Percentiles rank a stretch among this genome's conserved stretches.
Conservation (phyloP, 2,113 vertebrate genomes). For the Macrotus californicus region DNA sequence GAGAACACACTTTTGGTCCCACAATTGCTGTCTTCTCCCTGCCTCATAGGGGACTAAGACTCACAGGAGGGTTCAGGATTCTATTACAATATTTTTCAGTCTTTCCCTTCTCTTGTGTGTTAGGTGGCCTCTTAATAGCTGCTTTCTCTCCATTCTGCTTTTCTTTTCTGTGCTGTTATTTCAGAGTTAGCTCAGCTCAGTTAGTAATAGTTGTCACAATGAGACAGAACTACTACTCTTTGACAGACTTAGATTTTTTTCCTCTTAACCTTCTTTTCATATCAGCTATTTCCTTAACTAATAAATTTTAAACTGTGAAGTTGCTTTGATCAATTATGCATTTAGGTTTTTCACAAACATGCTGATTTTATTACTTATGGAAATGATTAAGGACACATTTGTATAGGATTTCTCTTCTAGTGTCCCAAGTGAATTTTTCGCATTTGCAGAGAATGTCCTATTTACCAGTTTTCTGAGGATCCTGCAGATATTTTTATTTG, state of each 20-base stretch:
- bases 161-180: neutral
- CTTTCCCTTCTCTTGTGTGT: neutral
- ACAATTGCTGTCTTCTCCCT: neutral
- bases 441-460: slow-evolving; percentile 45
- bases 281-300: slow-evolving; percentile 64
- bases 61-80: neutral
- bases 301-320: slow-evolving; percentile 73
- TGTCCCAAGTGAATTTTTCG: slow-evolving; percentile 48
- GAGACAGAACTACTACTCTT: slow-evolving; percentile 44
- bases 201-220: slow-evolving; percentile 37
- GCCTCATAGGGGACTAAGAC: neutral
- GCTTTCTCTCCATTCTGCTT: neutral
- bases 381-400: slow-evolving; percentile 57
- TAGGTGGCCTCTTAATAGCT: neutral
- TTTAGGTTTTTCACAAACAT: slow-evolving; percentile 70
- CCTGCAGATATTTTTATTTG: slow-evolving; percentile 55
- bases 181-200: neutral
- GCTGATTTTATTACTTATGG: slow-evolving; percentile 58
- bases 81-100: neutral
- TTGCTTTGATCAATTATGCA: slow-evolving; percentile 73
- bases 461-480: slow-evolving; percentile 57
- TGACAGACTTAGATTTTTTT: neutral
- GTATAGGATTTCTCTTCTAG: slow-evolving; percentile 16
- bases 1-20: neutral
- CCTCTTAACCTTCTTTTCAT: slow-evolving; percentile 54